These are phyloP conservation scores for Drosophila sp. DNA, from an alignment of 1,140 invertebrate species.

Conservation along the genomic window DNA sequence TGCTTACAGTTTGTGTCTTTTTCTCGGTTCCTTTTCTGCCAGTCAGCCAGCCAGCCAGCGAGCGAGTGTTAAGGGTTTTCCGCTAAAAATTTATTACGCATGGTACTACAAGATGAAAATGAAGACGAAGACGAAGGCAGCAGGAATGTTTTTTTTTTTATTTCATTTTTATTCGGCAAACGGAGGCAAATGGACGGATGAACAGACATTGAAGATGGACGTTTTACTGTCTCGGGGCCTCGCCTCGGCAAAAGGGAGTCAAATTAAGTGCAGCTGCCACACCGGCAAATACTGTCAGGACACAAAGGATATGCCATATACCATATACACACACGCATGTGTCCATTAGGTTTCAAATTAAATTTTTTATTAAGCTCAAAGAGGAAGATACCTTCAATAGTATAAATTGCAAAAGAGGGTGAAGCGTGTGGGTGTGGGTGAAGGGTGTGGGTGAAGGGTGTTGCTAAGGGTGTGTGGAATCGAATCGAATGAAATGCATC, in stretches of 20 bases:
- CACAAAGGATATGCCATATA: constrained; percentile 13
- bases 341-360: constrained; percentile 72
- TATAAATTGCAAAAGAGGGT: not conserved
- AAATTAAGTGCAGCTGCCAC: constrained; percentile 73
- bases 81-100: constrained; percentile 46
- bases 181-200: not conserved
- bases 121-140: not conserved
- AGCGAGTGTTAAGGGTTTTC: constrained; percentile 14
- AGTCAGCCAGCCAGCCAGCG: constrained; percentile 8
- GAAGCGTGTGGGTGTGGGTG: not conserved
- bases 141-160: constrained; percentile 23
- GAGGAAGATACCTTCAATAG: constrained; percentile 12
- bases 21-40: not conserved
- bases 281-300: constrained; percentile 3
- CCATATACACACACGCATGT: constrained; percentile 51
- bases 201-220: constrained; percentile 35
- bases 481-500: constrained; percentile 30
- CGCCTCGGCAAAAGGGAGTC: constrained; percentile 35
- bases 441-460: not conserved
- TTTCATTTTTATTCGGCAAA: constrained; percentile 43
- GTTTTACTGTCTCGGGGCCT: constrained; percentile 55
- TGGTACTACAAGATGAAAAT: constrained; percentile 14
- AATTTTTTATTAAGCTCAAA: constrained; percentile 59
- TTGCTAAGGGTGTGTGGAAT: not conserved
- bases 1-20: constrained; percentile 9